phyloP scores from a whole-genome alignment of 2,113 vertebrate genomes.

The Cairina moschata region DNA sequence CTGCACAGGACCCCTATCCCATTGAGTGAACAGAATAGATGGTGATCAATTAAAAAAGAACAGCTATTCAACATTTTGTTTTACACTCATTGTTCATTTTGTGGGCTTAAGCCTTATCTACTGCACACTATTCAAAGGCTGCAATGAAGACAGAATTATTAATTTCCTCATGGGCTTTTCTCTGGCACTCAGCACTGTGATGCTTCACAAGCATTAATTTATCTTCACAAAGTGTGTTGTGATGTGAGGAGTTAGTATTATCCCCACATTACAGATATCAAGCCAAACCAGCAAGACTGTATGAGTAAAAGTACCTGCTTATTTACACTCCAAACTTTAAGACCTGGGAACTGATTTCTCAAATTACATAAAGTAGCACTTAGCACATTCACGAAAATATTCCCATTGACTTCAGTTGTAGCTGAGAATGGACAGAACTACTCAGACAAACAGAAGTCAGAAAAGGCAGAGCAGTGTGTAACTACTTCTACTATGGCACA shows the following conservation, averaged over 20 bases:
- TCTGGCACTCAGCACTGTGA: neutral
- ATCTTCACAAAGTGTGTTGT: conserved; percentile 11
- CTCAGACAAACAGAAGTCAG: neutral
- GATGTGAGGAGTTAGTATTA: conserved; percentile 20
- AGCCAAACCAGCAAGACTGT: neutral
- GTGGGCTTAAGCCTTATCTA: conserved; percentile 54
- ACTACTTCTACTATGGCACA: neutral
- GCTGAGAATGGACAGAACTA: neutral
- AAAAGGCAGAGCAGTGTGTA: neutral
- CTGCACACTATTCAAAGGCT: conserved; percentile 5
- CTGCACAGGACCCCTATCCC: neutral
- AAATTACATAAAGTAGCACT: neutral
- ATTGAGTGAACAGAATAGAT: conserved; percentile 30
- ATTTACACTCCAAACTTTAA: neutral
- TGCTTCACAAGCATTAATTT: conserved; percentile 36
- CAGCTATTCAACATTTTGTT: conserved; percentile 52
- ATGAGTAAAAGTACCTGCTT: neutral
- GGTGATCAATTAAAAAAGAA: conserved; percentile 53
- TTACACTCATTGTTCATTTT: conserved; percentile 49
- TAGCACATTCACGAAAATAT: neutral
- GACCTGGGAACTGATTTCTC: neutral
- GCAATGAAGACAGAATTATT: conserved; percentile 61
- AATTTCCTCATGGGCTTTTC: conserved; percentile 58
- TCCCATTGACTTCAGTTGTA: neutral
- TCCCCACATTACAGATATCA: neutral